Percentiles rank a stretch among this genome's conserved stretches.
Conservation (phyloP, 2,113 vertebrate species). For the Etheostoma cragini region DNA sequence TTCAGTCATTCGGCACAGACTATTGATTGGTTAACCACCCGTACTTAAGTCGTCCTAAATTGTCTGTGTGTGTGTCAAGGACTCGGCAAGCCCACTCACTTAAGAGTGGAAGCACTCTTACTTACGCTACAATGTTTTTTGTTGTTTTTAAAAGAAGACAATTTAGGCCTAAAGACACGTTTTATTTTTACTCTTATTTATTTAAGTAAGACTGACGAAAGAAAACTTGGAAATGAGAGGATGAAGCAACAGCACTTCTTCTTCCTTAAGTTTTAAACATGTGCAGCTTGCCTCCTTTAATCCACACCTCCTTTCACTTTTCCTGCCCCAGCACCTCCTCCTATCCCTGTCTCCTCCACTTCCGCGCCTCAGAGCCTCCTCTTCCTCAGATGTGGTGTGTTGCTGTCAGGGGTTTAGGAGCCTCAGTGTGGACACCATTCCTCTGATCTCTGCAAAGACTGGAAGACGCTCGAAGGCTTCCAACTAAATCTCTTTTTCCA, state of each 20-base stretch:
- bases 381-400: constrained; percentile 24
- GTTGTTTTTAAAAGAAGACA: neutral
- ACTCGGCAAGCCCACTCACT: constrained; percentile 42
- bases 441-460: constrained; percentile 64
- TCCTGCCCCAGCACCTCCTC: constrained; percentile 5
- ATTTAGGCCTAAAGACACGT: neutral
- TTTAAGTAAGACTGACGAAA: neutral
- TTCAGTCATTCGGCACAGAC: constrained; percentile 40
- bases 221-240: neutral
- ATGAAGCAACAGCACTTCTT: constrained; percentile 13
- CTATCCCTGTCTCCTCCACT: constrained; percentile 18
- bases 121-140: neutral
- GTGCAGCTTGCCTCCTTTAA: constrained; percentile 29
- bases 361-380: constrained; percentile 39
- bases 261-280: constrained; percentile 28
- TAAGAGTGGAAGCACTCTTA: constrained; percentile 5
- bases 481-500: constrained; percentile 12
- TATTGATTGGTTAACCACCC: constrained; percentile 59
- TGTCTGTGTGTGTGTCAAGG: constrained; percentile 44
- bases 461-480: constrained; percentile 4
- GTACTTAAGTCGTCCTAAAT: constrained; percentile 35
- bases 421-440: constrained; percentile 40
- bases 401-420: constrained; percentile 46
- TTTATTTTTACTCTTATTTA: neutral
- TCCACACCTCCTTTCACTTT: constrained; percentile 27